Conservation (phyloP, 1,140 invertebrate species). For the Diorhabda carinulata region DNA sequence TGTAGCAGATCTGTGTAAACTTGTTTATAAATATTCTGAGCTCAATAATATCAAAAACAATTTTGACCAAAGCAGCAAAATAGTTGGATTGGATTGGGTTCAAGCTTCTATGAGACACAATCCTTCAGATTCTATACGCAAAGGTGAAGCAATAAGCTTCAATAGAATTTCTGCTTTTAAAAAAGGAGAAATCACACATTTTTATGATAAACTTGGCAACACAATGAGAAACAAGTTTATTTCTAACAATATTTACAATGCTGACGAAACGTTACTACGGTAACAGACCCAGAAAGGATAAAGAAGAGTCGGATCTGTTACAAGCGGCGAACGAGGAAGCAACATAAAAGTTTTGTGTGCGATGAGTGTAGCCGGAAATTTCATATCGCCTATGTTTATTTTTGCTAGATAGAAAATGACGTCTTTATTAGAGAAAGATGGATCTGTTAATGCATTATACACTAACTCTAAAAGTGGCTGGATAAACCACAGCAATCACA, state of each 20-base stretch:
- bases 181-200: slow-evolving; percentile 29
- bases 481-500: slow-evolving; percentile 35
- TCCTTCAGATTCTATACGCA: slow-evolving; percentile 28
- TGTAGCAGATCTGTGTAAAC: slow-evolving; percentile 20
- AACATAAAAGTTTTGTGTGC: slow-evolving; percentile 29
- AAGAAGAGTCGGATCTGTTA: slow-evolving; percentile 19
- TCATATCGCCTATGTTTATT: slow-evolving; percentile 48
- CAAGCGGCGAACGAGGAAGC: slow-evolving; percentile 38
- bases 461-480: slow-evolving; percentile 42
- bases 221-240: slow-evolving; percentile 38
- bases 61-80: slow-evolving; percentile 26
- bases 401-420: slow-evolving; percentile 34
- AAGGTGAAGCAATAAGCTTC: slow-evolving; percentile 35
- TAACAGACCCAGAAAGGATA: slow-evolving; percentile 34
- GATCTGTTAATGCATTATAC: slow-evolving; percentile 39
- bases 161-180: slow-evolving; percentile 33
- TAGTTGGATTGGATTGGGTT: slow-evolving; percentile 29
- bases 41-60: slow-evolving; percentile 28
- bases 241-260: slow-evolving; percentile 29
- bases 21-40: slow-evolving; percentile 24
- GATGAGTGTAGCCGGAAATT: slow-evolving; percentile 41
- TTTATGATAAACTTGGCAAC: slow-evolving; percentile 26
- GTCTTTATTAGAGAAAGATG: slow-evolving; percentile 35
- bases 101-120: slow-evolving; percentile 18
- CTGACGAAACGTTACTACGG: slow-evolving; percentile 34